These are phyloP conservation scores for Pterocles burchelli DNA, from an alignment of 2,113 vertebrate species.

Conservation along the genomic window DNA sequence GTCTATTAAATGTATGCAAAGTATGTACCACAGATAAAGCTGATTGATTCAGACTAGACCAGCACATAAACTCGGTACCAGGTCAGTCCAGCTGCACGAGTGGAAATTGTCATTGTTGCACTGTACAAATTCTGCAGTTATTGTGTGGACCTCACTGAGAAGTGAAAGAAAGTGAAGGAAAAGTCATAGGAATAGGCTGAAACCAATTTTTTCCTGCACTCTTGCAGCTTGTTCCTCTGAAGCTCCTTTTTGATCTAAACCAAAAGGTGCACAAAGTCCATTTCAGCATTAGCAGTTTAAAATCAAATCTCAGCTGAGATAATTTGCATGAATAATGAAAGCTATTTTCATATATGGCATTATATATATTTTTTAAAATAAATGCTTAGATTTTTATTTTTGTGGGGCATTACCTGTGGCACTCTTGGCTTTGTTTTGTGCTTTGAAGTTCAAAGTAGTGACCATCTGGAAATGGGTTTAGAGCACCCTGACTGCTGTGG, in stretches of 20 bases:
- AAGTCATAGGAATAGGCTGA: background rate
- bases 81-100: background rate
- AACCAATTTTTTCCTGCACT: background rate
- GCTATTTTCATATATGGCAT: background rate
- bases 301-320: background rate
- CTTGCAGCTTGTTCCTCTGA: background rate
- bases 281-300: background rate
- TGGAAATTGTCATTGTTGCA: background rate
- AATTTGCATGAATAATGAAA: background rate
- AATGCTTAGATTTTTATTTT: background rate
- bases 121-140: background rate
- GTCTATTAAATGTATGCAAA: background rate
- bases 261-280: background rate
- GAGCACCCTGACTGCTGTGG: fast-evolving
- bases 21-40: fast-evolving
- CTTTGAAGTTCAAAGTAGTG: background rate
- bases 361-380: background rate
- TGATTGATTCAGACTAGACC: background rate
- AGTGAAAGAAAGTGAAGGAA: background rate
- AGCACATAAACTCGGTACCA: background rate
- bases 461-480: background rate
- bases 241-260: background rate
- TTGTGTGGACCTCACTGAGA: background rate
- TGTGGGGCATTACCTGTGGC: background rate
- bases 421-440: background rate